Base-by-base conservation (phyloP, 2,888 invertebrate species). In the Epiblema foenella region DNA sequence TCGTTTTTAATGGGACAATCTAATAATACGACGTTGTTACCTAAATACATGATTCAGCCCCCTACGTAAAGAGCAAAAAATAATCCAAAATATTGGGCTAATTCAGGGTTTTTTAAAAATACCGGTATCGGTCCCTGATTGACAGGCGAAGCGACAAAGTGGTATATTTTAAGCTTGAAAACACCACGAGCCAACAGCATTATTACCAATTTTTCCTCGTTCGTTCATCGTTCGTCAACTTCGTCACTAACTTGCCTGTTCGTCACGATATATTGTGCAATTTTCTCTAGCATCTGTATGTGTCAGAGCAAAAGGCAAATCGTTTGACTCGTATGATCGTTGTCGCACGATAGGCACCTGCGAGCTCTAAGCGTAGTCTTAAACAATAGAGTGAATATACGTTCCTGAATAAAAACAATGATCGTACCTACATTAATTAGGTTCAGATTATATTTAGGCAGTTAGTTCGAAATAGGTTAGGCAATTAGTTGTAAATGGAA, bases 271-370 rank as follows among this genome's bases (percentile, higher is more conserved):
- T 33, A 42, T 39, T 46, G 29, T 24, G 24, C 20, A n/a, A 37
- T 29, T 42, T 65, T 39, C 59, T 67, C 67, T 33, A 24, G 37
- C n/a, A 17, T 15, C 17, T 46, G 12, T 17, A 15, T 46, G 67
- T 12, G 39, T 54, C 24, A 54, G 17, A 9, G 64, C 24, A 24
- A 54, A 24, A 24, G 54, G 54, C 24, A 11, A 49, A 12, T 66
- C 33, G 49, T 18, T 33, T 56, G 49, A 58, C n/a, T 37, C 15
- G 54, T 65, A 39, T 17, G 17, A 20, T 20, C 33, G 54, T 65
- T 39, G 42, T n/a, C 7, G 46, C 54, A 33, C 17, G 65, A 65
- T 42, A 4, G 24, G 2, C 4, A 29, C 29, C 11, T 24, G 9
- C n/a, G 56, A 24, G 29, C n/a, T n/a, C 29, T n/a, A n/a, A 29